These are phyloP conservation scores for Microctonus aethiopoides DNA, from an alignment of 2,888 invertebrate genomes.

Conservation along the genomic window DNA sequence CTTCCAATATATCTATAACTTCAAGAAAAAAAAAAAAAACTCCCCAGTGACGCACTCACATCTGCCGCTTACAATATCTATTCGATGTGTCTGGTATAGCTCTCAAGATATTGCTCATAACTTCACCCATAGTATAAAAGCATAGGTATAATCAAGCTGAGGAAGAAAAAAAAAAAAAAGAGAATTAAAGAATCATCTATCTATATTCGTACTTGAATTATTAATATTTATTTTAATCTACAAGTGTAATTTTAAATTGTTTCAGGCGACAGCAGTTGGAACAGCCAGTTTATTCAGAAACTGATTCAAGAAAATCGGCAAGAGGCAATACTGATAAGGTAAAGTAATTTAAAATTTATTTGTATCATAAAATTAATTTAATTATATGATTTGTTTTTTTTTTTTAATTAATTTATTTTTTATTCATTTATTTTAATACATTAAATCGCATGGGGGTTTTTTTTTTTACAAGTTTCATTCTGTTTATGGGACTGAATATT, in stretches of 20 bases:
- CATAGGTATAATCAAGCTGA: background rate
- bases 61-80: constrained; percentile 4
- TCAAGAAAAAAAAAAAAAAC: background rate
- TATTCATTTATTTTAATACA: background rate
- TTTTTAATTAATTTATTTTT: background rate
- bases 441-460: too few relatives aligned
- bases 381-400: background rate
- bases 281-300: constrained; percentile 62
- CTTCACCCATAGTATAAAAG: background rate
- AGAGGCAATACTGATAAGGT: constrained; percentile 59
- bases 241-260: constrained; percentile 31
- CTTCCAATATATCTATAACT: background rate
- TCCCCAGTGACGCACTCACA: background rate
- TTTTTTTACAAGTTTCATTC: background rate
- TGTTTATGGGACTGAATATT: background rate
- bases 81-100: constrained; percentile 6
- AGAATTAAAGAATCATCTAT: background rate
- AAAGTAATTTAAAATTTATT: constrained; percentile 38
- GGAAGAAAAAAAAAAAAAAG: background rate
- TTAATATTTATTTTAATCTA: background rate
- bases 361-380: background rate
- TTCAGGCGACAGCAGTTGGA: constrained; percentile 64
- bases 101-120: constrained; percentile 9
- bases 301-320: constrained; percentile 53
- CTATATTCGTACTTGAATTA: background rate